Evolutionary conservation across 2,888 invertebrate species (phyloP).

Genomic region (Drosophila formosana): DNA sequence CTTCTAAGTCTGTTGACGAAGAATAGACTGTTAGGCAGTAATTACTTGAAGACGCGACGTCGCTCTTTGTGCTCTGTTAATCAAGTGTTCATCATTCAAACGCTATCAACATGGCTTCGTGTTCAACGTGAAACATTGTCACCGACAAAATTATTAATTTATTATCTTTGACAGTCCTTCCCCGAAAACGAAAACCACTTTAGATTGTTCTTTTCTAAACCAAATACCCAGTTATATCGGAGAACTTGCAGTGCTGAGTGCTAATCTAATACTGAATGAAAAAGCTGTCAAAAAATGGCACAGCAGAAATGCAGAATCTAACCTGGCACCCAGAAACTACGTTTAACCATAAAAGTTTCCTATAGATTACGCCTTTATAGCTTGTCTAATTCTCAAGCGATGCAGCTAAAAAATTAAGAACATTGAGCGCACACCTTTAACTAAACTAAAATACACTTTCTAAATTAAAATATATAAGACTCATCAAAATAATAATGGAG

Average conservation of each 20-base stretch:
- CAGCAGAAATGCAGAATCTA: not conserved
- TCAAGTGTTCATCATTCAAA: not conserved
- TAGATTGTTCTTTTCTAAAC: not conserved
- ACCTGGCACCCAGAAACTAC: not conserved
- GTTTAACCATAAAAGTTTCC: not conserved
- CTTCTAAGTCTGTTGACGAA: not conserved
- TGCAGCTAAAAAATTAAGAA: not conserved
- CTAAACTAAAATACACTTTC: not conserved
- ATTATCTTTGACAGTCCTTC: conserved; percentile 1
- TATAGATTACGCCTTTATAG: not conserved
- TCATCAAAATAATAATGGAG: no score
- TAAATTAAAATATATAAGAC: no score
- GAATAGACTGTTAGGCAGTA: not conserved
- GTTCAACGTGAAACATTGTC: not conserved
- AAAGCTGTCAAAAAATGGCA: not conserved
- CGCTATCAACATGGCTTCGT: not conserved
- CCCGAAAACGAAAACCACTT: not conserved
- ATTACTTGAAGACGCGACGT: not conserved
- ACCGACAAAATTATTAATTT: conserved; percentile 13
- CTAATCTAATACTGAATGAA: not conserved
- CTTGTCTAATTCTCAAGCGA: not conserved
- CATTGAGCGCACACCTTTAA: not conserved
- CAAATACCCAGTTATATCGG: not conserved
- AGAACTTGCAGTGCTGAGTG: not conserved
- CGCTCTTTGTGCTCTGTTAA: not conserved